These are phyloP conservation scores for Euphonia xanthogaster DNA, from an alignment of 2,797 vertebrate genomes.

Conservation along the genomic window DNA sequence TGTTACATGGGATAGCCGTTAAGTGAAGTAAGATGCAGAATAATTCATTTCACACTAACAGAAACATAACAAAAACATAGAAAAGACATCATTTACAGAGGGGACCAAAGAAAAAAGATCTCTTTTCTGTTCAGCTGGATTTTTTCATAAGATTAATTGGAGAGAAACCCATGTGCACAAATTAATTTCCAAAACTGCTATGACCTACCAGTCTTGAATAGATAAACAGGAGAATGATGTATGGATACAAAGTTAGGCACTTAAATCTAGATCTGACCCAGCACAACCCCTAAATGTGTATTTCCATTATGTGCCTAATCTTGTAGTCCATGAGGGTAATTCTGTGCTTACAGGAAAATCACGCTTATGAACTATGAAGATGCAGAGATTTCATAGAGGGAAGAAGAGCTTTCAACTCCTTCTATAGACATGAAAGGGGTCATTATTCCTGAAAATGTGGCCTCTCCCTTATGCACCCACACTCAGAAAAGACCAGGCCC, in stretches of 20 bases:
- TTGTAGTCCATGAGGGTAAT: slow-evolving; percentile 38
- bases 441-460: not conserved
- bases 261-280: slow-evolving; percentile 31
- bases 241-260: not conserved
- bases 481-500: not conserved
- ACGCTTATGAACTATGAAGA: not conserved
- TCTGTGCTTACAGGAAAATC: slow-evolving; percentile 33
- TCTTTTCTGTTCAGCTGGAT: not conserved
- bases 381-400: not conserved
- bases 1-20: not conserved
- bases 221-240: not conserved
- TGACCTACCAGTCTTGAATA: not conserved
- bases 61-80: not conserved
- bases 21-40: not conserved
- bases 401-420: not conserved
- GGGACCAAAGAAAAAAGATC: not conserved
- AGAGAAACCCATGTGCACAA: not conserved
- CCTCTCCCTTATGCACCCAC: not conserved
- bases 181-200: slow-evolving; percentile 4
- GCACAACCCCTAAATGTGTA: not conserved
- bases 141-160: not conserved
- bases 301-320: slow-evolving; percentile 47
- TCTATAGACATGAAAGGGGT: not conserved
- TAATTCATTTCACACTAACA: not conserved
- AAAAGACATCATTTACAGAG: not conserved